Evolutionary conservation across 2,888 invertebrate genomes (phyloP), one percentile per base, ranked within the genome.

Genomic region (Oscheius sp.): DNA sequence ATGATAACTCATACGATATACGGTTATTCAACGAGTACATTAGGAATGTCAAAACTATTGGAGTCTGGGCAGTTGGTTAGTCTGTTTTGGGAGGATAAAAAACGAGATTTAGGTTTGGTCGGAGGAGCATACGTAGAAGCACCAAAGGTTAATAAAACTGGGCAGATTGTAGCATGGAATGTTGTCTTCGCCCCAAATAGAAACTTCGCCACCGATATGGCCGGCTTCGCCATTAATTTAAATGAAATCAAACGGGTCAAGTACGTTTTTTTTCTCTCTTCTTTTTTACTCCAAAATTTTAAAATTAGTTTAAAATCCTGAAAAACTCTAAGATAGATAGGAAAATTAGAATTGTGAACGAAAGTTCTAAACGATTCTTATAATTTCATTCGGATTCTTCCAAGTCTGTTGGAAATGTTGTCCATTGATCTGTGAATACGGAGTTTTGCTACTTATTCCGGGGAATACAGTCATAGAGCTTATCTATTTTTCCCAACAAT

Each of bases 171-270:
- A 12, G 67, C 50, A 1, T 72, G 72, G 72, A 48, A 72, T 39
- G 72, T 72, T 12, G 67, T 72, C 20, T 72, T 66, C 50, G 70
- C 70, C 68, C 85, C 87, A 2, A 76, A 93, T 80, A 89, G 96
- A 71, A 92, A 93, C 0, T 97, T 96, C 89, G 94, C 96, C 0
- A 91, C 95, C 27, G 96, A 97, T 86, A 97, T 97, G 96, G 96
- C 96, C 0, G 95, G 94, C 0, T 95, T 95, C 86, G 94, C 93
- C 6, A 91, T 95, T 42, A 93, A 93, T 86, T 88, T 93, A 1
- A 46, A 37, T 10, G 57, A 65, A 69, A 70, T 72, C n/a, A 20
- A 65, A 17, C 42, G 42, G 31, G 52, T 33, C 15, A 58, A 58
- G 68, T 68, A 34, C 3, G 58, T 37, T 20, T 15, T 33, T n/a